Conservation (phyloP, 2,113 vertebrate genomes). For the Cepphus grylle region DNA sequence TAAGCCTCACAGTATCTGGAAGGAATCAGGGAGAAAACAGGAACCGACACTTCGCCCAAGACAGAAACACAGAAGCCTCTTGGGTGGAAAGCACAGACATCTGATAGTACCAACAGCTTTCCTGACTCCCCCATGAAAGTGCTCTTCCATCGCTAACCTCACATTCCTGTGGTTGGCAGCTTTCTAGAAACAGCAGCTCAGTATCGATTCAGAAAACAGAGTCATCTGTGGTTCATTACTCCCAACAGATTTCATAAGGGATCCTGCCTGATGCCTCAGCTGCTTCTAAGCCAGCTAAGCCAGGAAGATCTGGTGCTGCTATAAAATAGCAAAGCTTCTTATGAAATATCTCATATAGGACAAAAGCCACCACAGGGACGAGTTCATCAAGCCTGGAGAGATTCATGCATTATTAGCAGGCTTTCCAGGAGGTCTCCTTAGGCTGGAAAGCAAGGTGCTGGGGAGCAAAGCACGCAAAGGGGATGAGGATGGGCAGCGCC, state of each 20-base stretch:
- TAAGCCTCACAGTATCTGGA: not conserved
- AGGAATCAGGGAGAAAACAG: not conserved
- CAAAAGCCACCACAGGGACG: not conserved
- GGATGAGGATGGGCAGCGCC: not conserved
- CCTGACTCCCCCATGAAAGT: not conserved
- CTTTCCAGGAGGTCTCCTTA: not conserved
- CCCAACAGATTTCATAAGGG: conserved; percentile 18
- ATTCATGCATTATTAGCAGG: not conserved
- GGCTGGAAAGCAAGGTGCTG: not conserved
- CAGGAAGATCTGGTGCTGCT: not conserved
- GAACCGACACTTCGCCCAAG: not conserved
- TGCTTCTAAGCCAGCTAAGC: conserved; percentile 25
- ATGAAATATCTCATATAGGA: not conserved
- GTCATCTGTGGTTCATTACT: conserved; percentile 34
- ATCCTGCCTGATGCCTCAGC: conserved; percentile 31
- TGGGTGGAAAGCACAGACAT: not conserved
- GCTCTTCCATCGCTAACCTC: not conserved
- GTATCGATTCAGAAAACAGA: not conserved
- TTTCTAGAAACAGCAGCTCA: conserved; percentile 9
- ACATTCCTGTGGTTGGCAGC: not conserved
- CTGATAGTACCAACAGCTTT: not conserved
- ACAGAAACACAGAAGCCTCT: not conserved
- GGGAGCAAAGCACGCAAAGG: not conserved
- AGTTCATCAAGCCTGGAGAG: not conserved
- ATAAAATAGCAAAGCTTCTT: not conserved